Percentiles rank a stretch among this genome's conserved stretches.
These are phyloP conservation scores for Sminthurides bifidus DNA, from an alignment of 1,140 invertebrate genomes.

Conservation along the genomic window DNA sequence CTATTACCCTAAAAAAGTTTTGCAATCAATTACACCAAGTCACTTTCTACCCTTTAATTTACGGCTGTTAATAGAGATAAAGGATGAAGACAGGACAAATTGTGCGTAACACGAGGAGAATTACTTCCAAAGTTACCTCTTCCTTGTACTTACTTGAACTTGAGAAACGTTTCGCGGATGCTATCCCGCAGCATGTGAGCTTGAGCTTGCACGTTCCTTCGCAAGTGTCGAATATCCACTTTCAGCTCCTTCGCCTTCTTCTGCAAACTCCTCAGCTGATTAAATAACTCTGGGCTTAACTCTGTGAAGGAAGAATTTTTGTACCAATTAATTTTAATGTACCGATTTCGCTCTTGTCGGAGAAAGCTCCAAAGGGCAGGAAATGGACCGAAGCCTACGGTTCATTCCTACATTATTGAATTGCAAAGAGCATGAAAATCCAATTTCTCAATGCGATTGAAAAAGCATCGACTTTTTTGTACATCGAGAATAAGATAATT, in stretches of 20 bases:
- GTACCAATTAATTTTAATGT: constrained; percentile 1
- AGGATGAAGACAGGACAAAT: too few species aligned
- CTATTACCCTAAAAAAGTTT: not conserved
- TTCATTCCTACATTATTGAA: too few species aligned
- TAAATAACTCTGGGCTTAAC: constrained; percentile 72
- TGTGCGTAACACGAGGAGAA: too few species aligned
- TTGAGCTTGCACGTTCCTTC: constrained; percentile 79
- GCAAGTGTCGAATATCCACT: constrained; percentile 72
- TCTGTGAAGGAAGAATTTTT: constrained; percentile 37
- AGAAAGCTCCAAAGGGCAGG: not conserved
- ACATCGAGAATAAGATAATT: not conserved
- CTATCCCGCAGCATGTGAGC: constrained; percentile 79
- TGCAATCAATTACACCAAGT: too few species aligned
- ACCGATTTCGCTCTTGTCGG: not conserved
- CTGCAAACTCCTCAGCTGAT: constrained; percentile 67
- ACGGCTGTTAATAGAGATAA: too few species aligned
- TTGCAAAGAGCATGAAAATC: too few species aligned
- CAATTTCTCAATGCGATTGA: too few species aligned
- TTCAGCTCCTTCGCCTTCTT: constrained; percentile 81
- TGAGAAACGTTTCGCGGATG: constrained; percentile 76
- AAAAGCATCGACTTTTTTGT: too few species aligned
- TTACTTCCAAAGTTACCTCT: too few species aligned
- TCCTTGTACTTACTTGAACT: constrained; percentile 50
- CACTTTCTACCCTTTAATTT: constrained; percentile 14
- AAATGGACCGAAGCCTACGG: not conserved